Percentiles rank a stretch among this genome's conserved stretches.
Evolutionary conservation across 2,113 vertebrate genomes (phyloP).

Genomic region (Camelus bactrianus): DNA sequence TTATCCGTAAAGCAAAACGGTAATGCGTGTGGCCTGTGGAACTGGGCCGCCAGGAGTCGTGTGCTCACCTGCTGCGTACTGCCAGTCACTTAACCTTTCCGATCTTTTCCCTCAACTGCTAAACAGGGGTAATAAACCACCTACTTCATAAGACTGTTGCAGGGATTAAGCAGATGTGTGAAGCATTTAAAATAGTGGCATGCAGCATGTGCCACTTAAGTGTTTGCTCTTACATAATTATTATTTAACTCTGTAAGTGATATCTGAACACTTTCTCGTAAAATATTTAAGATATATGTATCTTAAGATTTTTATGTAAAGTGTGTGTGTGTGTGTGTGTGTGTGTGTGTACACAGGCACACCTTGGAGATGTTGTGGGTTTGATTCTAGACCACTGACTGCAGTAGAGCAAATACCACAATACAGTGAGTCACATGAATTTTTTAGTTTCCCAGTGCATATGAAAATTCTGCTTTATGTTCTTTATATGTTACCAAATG

Average conservation of each 20-base stretch:
- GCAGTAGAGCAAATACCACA: neutral
- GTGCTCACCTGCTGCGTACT: neutral
- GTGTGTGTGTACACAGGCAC: neutral
- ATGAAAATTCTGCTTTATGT: neutral
- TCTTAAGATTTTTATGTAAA: neutral
- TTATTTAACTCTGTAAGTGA: neutral
- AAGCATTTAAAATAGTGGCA: neutral
- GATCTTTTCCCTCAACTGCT: neutral
- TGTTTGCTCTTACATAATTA: neutral
- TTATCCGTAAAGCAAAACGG: neutral
- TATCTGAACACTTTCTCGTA: neutral
- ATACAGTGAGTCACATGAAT: neutral
- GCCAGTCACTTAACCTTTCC: neutral
- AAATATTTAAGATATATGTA: neutral
- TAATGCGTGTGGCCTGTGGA: neutral
- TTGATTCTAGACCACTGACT: neutral
- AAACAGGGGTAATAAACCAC: neutral
- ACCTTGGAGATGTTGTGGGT: neutral
- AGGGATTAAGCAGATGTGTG: neutral
- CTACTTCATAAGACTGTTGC: neutral
- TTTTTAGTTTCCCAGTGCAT: neutral
- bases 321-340: neutral
- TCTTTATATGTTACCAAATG: no score
- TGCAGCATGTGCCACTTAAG: neutral
- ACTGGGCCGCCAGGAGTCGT: fast-evolving